Base-by-base conservation (phyloP, 1,140 invertebrate species). In the Drosophila varians region DNA sequence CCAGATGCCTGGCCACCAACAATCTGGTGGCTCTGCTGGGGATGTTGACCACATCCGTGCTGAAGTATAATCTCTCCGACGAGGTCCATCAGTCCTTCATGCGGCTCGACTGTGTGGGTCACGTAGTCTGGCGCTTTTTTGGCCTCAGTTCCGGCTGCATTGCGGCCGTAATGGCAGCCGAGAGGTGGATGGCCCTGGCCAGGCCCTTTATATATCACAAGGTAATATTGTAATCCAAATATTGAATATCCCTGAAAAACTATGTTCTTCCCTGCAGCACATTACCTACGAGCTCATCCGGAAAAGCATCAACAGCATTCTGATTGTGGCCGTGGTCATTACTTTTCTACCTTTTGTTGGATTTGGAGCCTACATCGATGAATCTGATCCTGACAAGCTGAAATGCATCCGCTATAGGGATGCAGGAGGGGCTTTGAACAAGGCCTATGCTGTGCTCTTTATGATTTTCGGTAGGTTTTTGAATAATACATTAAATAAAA, bases 171-270 rank as follows among this genome's bases (percentile, higher is more conserved):
- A 97, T 97, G 96, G 96, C 96, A 1, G 93, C 94, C 12, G 96
- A 97, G 91, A 92, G 96, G 56, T 97, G 96, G 94, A 92, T 97
- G 64, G 96, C 96, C 2, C 93, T 97, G 47, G 96, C 96, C 0
- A 94, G 95, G 68, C 96, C 96, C n/a, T 97, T 97, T 87, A 92
- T 96, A 54, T 97, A 97, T 91, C 96, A 97, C 91, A 96, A 96
- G 94, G 96, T 97, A 16, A 31, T 6, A 31, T 31, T 7, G 28
- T 4, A 31, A 31, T 31, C 21, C 21, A 2, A 21, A 21, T 2
- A 21, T 21, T 4, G 2, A 21, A 21, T n/a, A n/a, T 2, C 21
- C 21, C 21, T 21, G 2, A 21, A 21, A 21, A 21, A 2, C 2
- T 21, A 21, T 21, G 2, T 48, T 34, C 46, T 76, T 61, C 92